Evolutionary conservation across 2,888 invertebrate genomes (phyloP), one percentile per base, ranked within the genome.

Genomic region (Megamerina dolium): DNA sequence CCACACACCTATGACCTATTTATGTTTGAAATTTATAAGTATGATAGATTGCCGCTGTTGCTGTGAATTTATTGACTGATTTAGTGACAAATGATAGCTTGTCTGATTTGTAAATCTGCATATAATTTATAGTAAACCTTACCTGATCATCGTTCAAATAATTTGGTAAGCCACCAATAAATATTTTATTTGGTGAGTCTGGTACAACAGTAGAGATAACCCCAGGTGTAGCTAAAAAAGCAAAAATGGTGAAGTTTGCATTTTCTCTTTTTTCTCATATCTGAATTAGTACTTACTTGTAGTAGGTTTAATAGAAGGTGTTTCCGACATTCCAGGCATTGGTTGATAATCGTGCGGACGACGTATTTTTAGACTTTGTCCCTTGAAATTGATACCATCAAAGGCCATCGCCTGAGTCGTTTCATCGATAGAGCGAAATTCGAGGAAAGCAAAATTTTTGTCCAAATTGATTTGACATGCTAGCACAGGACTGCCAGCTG

Each of bases 391-490:
- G 56, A 97, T 96, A 26, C 97, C 97, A 74, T 97, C 97, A 74
- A 97, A 97, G 18, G 96, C 96, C 94, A 97, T 96, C 2, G 96
- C 96, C 68, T 96, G 95, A 32, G 97, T 95, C 4, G 96, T 96
- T 74, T 97, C 97, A 76, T 97, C 97, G 65, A 97, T 96, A 13
- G 97, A 97, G 61, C 67, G 76, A 74, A 94, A 93, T 79, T 96
- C 95, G 58, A 97, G 80, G 76, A 97, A 97, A 63, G 97, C 97
- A 79, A 97, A 97, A 75, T 97, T 97, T 74, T 97, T 97, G 74
- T 97, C 97, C 73, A 97, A 80, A 76, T 97, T 97, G 47, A 97
- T 96, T 72, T 97, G 97, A 69, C 96, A 96, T n/a, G 96, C 95
- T 38, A 97, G 79, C 33, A 97, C 93, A n/a, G 97, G 96, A 75